Conservation (phyloP, 2,888 invertebrate genomes). For the Dasysyrphus albostriatus region DNA sequence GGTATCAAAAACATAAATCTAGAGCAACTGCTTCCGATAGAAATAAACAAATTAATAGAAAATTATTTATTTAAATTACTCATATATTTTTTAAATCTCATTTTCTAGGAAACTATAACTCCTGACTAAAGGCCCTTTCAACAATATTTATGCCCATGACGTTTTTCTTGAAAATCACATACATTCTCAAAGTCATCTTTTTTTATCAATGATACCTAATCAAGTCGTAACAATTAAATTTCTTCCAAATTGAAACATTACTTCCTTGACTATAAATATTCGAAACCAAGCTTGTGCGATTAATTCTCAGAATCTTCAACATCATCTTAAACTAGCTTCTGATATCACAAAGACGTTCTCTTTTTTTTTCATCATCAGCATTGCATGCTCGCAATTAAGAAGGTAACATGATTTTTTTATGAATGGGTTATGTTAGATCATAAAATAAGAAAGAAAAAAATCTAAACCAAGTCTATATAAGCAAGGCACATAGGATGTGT, state of each 20-base stretch:
- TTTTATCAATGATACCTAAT: neutral
- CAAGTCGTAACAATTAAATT: neutral
- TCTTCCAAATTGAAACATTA: neutral
- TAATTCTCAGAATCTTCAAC: slow-evolving; percentile 36
- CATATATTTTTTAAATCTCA: too few relatives aligned
- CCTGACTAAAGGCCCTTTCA: too few relatives aligned
- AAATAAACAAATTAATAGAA: too few relatives aligned
- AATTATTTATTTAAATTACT: too few relatives aligned
- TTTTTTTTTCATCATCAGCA: neutral
- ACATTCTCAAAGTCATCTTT: too few relatives aligned
- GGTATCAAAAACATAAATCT: too few relatives aligned
- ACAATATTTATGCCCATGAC: too few relatives aligned
- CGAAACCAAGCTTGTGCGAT: slow-evolving; percentile 3
- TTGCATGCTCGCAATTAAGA: slow-evolving; percentile 61
- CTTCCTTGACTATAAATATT: slow-evolving; percentile 1
- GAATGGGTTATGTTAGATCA: slow-evolving; percentile 62
- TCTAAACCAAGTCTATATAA: neutral
- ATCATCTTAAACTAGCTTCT: slow-evolving; percentile 37
- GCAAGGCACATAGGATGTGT: neutral
- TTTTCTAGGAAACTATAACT: too few relatives aligned
- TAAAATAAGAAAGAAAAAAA: slow-evolving; percentile 40
- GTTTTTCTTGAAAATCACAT: too few relatives aligned
- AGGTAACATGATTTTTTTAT: slow-evolving; percentile 59
- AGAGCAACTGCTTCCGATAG: too few relatives aligned
- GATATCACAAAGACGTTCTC: slow-evolving; percentile 35